Base-by-base conservation (phyloP, 2,888 invertebrate genomes). In the Tribolium freemani region DNA sequence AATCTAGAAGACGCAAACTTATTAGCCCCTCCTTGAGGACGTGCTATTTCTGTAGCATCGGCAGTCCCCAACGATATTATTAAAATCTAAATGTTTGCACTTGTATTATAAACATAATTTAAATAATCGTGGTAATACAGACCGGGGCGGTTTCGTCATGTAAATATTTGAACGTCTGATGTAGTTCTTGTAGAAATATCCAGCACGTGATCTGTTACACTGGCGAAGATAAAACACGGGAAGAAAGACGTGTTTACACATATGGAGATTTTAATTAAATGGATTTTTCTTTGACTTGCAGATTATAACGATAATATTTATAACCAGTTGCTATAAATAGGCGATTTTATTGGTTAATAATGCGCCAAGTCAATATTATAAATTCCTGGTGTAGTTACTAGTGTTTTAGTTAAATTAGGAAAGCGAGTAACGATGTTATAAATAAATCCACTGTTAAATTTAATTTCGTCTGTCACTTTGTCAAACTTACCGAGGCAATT, bases 81-180 rank as follows among this genome's bases (percentile, higher is more conserved):
- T 57, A 68, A 58, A 58, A 68, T 57, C 68, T 57, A 58, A 46
- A 57, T 68, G 68, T 68, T 68, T 68, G 68, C 68, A 20, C 30
- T 50, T 21, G 68, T 38, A 48, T 58, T 68, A 68, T 68, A 57
- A 68, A 68, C 57, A 68, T 68, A 68, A 68, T 68, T 68, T 57
- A 68, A 68, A 68, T 68, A 68, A 68, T 68, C 57, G 45, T 48
- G 6, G 50, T 26, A 56, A 46, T 53, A 64, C 53, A 51, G 64
- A 48, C 48, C 38, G 38, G 31, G 38, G 8, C 26, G 66, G 66
- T 66, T 66, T 66, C 66, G 46, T 54, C 66, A 31, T 68, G 68
- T 68, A 68, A 68, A 68, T 68, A 68, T 68, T 68, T 68, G 54
- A 54, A 21, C 50, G 20, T 50, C 10, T 63, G 63, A 48, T 63